Evolutionary conservation across 2,113 vertebrate species (phyloP).

Genomic region (Nettapus auritus): DNA sequence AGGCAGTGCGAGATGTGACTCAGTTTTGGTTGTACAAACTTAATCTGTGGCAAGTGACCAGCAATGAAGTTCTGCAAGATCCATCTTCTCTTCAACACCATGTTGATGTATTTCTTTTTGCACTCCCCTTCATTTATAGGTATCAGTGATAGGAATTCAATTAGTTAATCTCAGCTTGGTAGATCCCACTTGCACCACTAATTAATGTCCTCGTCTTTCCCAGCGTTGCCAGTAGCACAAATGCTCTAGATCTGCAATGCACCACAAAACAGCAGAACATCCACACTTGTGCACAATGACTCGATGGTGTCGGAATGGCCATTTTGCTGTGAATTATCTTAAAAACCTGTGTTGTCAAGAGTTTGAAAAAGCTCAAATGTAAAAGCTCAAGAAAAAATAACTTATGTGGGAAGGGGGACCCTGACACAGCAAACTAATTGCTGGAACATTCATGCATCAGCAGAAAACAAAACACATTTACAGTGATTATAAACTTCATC

Average conservation of each 20-base stretch:
- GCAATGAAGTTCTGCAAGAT: background rate
- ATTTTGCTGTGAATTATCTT: background rate
- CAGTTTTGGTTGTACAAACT: background rate
- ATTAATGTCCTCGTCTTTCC: background rate
- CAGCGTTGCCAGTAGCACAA: background rate
- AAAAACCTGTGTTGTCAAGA: background rate
- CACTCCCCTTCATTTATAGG: background rate
- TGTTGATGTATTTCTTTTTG: background rate
- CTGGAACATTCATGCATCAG: conserved; percentile 18
- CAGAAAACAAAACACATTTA: conserved; percentile 24
- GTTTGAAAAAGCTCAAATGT: background rate
- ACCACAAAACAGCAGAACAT: background rate
- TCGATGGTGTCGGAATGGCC: background rate
- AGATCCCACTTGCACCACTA: background rate
- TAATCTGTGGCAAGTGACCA: background rate
- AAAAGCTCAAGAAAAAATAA: background rate
- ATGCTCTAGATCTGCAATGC: background rate
- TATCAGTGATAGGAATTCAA: background rate
- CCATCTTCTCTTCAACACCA: background rate
- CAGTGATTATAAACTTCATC: background rate
- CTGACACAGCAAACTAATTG: background rate
- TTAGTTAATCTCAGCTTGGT: background rate
- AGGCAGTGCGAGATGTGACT: no score
- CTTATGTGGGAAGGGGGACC: background rate
- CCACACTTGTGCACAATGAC: background rate